Evolutionary conservation across 2,797 vertebrate genomes (phyloP), one percentile per base, ranked within the genome.

Genomic region (Hydrocynus forskahlii): DNA sequence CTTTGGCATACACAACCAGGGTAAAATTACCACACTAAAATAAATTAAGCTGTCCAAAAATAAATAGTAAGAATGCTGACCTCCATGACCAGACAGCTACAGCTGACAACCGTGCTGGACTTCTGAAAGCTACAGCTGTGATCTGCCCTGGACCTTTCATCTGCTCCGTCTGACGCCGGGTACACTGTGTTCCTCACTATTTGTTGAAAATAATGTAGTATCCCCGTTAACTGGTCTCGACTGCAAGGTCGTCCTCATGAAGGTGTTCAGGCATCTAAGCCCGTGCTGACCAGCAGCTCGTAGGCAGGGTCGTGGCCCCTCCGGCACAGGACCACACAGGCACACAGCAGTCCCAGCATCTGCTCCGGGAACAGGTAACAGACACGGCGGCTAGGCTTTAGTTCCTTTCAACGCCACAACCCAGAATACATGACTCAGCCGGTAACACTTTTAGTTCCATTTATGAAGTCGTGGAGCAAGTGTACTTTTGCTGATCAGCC

Each of bases 321-420:
- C 88, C 95, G 94, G 88, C 96, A 98, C 82, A 99, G 87, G 66
- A 98, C 97, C 16, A 97, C 88, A 85, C 95, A 96, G 0, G 97
- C 96, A 81, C 97, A 98, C 86, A 99, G 88, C 96, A 98, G 98
- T 83, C 97, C 97, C 92, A 99, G 93, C 88, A 99, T 95, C 97
- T 99, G 80, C n/a, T 8, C 45, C 88, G 97, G 98, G 0, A 97
- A 97, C 97, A 98, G 88, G 4, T 85, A 50, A 57, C 50, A 57
- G 21, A 54, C 10, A 10, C 5, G 10, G 6, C 43, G 5, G 1
- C 43, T 45, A 1, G 6, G 43, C 1, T 45, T 45, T 45, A 45
- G 10, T 10, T 45, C 0, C 5, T 45, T 45, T 29, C 29, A 29
- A 29, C 1, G 10, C 6, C 43, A 45, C 43, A 45, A 7, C 0